Evolutionary conservation across 2,888 invertebrate species (phyloP).

Genomic region (Adela reaumurella): DNA sequence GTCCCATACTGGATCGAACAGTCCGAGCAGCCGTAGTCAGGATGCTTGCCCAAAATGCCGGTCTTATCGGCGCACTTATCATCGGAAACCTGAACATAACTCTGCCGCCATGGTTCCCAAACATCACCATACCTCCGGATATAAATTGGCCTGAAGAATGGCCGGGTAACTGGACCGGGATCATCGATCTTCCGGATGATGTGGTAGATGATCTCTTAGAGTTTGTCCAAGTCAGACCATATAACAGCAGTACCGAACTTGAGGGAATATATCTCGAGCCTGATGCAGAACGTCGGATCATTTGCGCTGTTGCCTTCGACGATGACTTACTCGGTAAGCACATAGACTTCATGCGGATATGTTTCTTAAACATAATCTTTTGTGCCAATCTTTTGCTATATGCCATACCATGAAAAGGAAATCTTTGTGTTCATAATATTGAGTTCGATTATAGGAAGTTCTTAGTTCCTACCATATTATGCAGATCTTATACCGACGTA

Average conservation of each 20-base stretch:
- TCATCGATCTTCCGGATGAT: slow-evolving; percentile 10
- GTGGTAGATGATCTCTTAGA: slow-evolving; percentile 8
- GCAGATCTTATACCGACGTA: no score
- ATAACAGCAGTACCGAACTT: slow-evolving; percentile 25
- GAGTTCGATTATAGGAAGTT: no score
- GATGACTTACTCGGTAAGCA: slow-evolving; percentile 35
- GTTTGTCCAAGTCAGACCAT: slow-evolving; percentile 22
- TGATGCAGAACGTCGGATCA: slow-evolving; percentile 23
- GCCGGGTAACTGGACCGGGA: slow-evolving; percentile 23
- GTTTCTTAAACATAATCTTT: no score
- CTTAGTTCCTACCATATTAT: no score
- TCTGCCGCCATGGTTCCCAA: slow-evolving; percentile 14
- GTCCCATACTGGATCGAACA: slow-evolving; percentile 31
- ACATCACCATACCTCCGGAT: no score
- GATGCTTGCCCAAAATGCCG: slow-evolving; percentile 16
- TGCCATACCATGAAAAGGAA: no score
- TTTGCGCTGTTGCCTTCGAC: slow-evolving; percentile 61
- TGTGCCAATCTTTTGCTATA: no score
- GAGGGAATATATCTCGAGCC: slow-evolving; percentile 29
- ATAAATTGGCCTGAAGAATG: no score
- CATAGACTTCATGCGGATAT: no score
- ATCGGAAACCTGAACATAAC: slow-evolving; percentile 19
- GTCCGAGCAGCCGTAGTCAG: slow-evolving; percentile 25
- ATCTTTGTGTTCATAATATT: no score
- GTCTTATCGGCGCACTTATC: no score